phyloP scores from a whole-genome alignment of 2,888 invertebrate genomes.

The Salticus scenicus region DNA sequence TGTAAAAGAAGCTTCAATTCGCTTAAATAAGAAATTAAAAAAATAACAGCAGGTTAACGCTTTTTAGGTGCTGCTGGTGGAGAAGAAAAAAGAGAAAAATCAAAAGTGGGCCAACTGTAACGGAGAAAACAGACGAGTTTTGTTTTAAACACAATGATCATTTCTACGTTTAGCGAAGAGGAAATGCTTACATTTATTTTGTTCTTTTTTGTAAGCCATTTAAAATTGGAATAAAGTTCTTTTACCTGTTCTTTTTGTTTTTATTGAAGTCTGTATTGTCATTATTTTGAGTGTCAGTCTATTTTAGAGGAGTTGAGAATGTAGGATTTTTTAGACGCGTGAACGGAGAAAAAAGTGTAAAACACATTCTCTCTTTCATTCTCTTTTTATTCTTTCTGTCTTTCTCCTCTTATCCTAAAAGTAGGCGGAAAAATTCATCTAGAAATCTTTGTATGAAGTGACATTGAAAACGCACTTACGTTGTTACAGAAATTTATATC shows the following conservation, averaged over 20 bases:
- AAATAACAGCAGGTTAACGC: not conserved
- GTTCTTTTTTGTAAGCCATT: conserved; percentile 43
- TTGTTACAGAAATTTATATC: too few species aligned
- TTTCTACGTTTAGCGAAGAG: not conserved
- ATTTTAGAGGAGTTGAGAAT: too few species aligned
- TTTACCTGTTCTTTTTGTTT: conserved; percentile 37
- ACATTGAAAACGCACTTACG: too few species aligned
- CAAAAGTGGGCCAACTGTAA: conserved; percentile 1
- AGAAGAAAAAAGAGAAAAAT: not conserved
- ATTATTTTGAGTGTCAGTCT: not conserved
- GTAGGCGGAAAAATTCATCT: too few species aligned
- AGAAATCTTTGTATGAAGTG: too few species aligned
- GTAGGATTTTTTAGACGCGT: too few species aligned
- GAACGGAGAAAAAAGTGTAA: too few species aligned
- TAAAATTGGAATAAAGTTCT: conserved; percentile 49
- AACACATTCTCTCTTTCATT: too few species aligned
- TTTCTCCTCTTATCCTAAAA: too few species aligned
- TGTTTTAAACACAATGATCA: not conserved
- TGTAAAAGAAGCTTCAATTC: not conserved
- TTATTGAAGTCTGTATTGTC: not conserved
- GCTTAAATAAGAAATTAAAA: not conserved
- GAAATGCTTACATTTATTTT: conserved; percentile 34
- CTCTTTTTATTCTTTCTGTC: too few species aligned
- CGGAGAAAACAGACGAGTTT: not conserved
- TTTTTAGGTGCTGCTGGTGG: not conserved